Evolutionary conservation across 2,797 vertebrate genomes (phyloP).

Genomic region (Hoplostethus atlanticus): DNA sequence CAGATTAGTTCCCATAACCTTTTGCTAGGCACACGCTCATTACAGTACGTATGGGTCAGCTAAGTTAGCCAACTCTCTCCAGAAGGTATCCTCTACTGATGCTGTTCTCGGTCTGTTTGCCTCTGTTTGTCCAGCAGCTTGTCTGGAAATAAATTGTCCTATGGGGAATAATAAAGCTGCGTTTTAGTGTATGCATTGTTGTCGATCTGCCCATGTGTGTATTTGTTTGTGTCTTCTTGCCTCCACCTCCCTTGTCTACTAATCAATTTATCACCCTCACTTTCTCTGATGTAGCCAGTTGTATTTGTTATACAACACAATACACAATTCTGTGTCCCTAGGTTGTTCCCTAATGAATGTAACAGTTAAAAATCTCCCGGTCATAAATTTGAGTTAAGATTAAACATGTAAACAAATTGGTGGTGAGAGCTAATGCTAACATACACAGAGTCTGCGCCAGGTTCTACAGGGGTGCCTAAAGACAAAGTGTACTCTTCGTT

Average conservation of each 20-base stretch:
- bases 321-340: no score
- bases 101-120: not conserved
- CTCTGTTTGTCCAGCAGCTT: slow-evolving; percentile 3
- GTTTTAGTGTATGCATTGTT: not conserved
- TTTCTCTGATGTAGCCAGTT: no score
- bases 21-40: slow-evolving; percentile 69
- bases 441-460: not conserved
- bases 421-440: not conserved
- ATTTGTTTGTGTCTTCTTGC: not conserved
- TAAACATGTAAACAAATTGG: not conserved
- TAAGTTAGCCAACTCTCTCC: slow-evolving; percentile 20
- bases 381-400: not conserved
- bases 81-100: slow-evolving; percentile 50
- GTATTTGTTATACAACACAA: no score
- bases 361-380: not conserved
- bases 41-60: slow-evolving; percentile 52
- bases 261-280: no score
- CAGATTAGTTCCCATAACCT: slow-evolving; percentile 81
- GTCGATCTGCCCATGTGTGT: not conserved
- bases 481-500: not conserved
- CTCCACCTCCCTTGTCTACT: not conserved
- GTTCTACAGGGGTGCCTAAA: not conserved
- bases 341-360: not conserved
- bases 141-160: slow-evolving; percentile 9
- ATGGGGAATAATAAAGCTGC: not conserved